A percentile compares a stretch with the other conserved stretches of the same genome.
phyloP scores from a whole-genome alignment of 1,140 invertebrate species.

The Drosophila malerkotliana region DNA sequence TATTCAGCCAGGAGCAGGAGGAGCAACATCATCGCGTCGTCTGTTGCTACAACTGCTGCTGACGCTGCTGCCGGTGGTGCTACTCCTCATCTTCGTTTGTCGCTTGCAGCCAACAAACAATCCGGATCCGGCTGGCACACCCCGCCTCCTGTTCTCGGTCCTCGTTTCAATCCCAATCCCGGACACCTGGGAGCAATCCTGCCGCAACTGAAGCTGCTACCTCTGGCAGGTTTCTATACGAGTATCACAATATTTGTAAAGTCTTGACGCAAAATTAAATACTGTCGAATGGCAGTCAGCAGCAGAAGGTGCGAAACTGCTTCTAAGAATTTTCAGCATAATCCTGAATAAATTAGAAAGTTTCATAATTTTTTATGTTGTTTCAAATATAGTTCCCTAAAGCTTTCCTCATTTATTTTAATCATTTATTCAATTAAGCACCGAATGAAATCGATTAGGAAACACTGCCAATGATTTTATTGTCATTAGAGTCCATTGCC shows the following conservation, averaged over 20 bases:
- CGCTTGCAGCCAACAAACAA: conserved; percentile 45
- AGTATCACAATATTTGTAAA: conserved; percentile 32
- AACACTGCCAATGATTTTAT: conserved; percentile 7
- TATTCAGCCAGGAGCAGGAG: conserved; percentile 19
- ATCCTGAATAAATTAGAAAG: background rate
- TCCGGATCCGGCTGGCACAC: conserved; percentile 22
- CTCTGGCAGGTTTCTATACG: conserved; percentile 16
- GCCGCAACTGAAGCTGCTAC: conserved; percentile 2
- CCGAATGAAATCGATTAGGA: no score
- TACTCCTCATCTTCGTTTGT: conserved; percentile 13
- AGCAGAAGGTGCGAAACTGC: background rate
- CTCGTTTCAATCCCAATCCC: background rate
- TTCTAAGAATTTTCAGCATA: background rate
- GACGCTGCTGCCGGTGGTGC: conserved; percentile 2
- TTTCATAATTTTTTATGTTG: background rate
- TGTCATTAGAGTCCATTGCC: conserved; percentile 23
- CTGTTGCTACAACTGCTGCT: conserved; percentile 15
- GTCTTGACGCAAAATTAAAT: conserved; percentile 28
- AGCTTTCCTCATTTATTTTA: background rate
- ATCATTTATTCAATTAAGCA: background rate
- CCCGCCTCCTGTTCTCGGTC: background rate
- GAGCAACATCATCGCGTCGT: conserved; percentile 25
- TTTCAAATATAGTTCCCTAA: no score
- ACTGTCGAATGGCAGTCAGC: conserved; percentile 2
- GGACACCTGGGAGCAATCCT: conserved; percentile 12